phyloP scores from a whole-genome alignment of 53 echinoderm and acorn worm species.

The Apostichopus leukothele region DNA sequence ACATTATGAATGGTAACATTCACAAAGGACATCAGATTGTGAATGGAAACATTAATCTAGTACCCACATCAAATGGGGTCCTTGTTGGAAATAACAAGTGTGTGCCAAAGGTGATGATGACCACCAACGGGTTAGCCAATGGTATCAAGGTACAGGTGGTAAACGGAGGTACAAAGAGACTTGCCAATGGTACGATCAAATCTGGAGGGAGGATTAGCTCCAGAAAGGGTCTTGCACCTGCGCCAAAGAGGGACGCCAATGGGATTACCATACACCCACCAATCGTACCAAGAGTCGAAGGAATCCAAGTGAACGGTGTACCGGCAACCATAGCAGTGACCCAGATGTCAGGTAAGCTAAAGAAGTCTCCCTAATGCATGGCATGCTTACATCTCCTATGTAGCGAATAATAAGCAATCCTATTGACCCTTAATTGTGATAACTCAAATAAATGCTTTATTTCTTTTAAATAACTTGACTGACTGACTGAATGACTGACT shows the following conservation, averaged over 20 bases:
- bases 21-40: not conserved
- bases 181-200: slow-evolving; percentile 45
- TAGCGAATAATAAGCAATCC: too few species aligned
- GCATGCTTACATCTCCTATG: too few species aligned
- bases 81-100: not conserved
- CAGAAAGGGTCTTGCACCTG: slow-evolving; percentile 50
- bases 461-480: too few species aligned
- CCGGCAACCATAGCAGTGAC: slow-evolving; percentile 59
- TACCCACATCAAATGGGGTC: slow-evolving; percentile 1
- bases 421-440: too few species aligned
- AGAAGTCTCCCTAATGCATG: not conserved
- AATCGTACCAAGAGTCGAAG: slow-evolving; percentile 75
- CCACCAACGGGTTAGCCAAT: slow-evolving; percentile 29
- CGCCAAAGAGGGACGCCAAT: slow-evolving; percentile 62
- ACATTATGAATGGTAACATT: slow-evolving; percentile 23
- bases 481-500: too few species aligned
- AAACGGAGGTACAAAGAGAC: slow-evolving; percentile 36
- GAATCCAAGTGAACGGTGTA: slow-evolving; percentile 36
- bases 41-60: slow-evolving; percentile 13
- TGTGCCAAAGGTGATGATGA: slow-evolving; percentile 32
- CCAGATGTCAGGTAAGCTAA: slow-evolving; percentile 67
- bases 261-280: slow-evolving; percentile 54
- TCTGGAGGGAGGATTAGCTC: slow-evolving; percentile 5
- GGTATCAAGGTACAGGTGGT: slow-evolving; percentile 38
- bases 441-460: too few species aligned